Base-by-base conservation (phyloP, 2,797 vertebrate genomes). In the Coccyzus lansbergi region DNA sequence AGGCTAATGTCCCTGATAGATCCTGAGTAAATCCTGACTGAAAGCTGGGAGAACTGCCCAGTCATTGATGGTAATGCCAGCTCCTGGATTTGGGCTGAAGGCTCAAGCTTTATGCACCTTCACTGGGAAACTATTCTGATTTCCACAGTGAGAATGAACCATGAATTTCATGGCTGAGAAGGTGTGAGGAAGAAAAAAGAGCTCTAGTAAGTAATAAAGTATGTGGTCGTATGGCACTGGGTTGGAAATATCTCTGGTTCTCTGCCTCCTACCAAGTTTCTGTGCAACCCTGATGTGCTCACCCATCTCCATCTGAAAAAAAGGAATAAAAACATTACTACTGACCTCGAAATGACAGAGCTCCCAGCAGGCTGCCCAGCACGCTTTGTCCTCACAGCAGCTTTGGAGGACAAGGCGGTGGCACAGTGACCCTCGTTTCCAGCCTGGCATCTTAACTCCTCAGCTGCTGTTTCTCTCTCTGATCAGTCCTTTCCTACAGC, bases 151-250 rank as follows among this genome's bases (percentile, higher is more conserved):
- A 67, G 74, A 86, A 42, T 56, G n/a, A 59, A 46, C 21, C 24
- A 29, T 1, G 1, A 46, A 59, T 60, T 88, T 64, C 29, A 59
- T 9, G 1, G 36, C 51, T 44, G 38, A 79, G 36, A 83, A 71
- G 15, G 70, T 38, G 29, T 3, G 4, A 87, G 29, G 11, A 69
- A 33, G 7, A 70, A 87, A 82, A 80, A 18, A 0, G 0, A 68
- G 12, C 42, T 84, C 17, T 16, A 69, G 28, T 0, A 10, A 79
- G 12, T 15, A 13, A 18, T 36, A 34, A 79, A 92, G 72, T 19
- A 22, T 0, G 0, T 15, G 21, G 14, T n/a, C 6, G 34, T 40
- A 63, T 0, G 0, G 24, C 12, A 25, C 7, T 3, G 5, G 34
- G 15, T 65, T n/a, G 28, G 55, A 88, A 67, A 76, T 3, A 25